phyloP scores from a whole-genome alignment of 2,888 invertebrate species.

The Pecten maximus region DNA sequence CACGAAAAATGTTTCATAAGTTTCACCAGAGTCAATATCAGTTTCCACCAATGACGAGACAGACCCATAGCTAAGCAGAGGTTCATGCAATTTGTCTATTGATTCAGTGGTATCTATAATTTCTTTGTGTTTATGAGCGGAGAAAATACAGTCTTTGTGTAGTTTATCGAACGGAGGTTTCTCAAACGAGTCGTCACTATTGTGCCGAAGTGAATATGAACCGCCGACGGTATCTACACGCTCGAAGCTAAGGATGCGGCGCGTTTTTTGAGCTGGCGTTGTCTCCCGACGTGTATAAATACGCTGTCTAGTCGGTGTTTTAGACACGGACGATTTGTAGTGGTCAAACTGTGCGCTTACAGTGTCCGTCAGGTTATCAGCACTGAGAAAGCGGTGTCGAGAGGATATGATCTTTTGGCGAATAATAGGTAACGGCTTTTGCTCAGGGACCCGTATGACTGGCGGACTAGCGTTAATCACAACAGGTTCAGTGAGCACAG shows the following conservation, averaged over 20 bases:
- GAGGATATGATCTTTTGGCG: slow-evolving; percentile 70
- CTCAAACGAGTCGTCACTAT: slow-evolving; percentile 63
- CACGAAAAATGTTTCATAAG: slow-evolving; percentile 56
- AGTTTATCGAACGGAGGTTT: slow-evolving; percentile 66
- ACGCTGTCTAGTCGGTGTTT: slow-evolving; percentile 61
- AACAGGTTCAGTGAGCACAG: slow-evolving; percentile 65
- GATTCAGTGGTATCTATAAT: slow-evolving; percentile 72
- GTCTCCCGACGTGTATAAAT: slow-evolving; percentile 48
- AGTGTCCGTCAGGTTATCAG: slow-evolving; percentile 66
- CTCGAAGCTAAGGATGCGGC: slow-evolving; percentile 57
- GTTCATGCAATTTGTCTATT: slow-evolving; percentile 71
- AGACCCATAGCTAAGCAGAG: slow-evolving; percentile 67
- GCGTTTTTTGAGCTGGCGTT: slow-evolving; percentile 38
- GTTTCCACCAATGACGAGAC: slow-evolving; percentile 74
- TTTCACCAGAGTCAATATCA: slow-evolving; percentile 74
- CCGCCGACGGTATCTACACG: slow-evolving; percentile 49
- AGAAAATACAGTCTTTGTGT: slow-evolving; percentile 76
- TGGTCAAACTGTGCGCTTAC: slow-evolving; percentile 67
- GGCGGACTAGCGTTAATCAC: slow-evolving; percentile 53
- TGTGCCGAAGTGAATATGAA: slow-evolving; percentile 51
- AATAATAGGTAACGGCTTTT: slow-evolving; percentile 52
- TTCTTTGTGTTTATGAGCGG: slow-evolving; percentile 72
- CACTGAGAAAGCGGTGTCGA: slow-evolving; percentile 73
- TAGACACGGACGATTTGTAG: slow-evolving; percentile 63
- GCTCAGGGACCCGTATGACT: slow-evolving; percentile 49